Conservation (phyloP, 1,140 invertebrate genomes). For the Pseudoatta argentina region DNA sequence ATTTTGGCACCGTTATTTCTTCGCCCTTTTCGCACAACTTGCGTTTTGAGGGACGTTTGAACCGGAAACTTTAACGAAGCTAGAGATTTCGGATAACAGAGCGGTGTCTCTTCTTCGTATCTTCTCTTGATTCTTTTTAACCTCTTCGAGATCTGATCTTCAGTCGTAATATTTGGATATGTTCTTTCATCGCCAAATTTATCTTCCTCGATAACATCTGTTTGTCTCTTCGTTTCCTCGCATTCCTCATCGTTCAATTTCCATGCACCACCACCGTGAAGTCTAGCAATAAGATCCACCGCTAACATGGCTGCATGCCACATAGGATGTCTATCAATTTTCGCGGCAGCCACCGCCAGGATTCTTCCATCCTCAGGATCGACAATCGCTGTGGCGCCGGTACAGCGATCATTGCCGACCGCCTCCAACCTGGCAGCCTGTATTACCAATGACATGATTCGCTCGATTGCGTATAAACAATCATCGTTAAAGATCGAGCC, state of each 20-base stretch:
- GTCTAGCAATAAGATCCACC: conserved; percentile 93
- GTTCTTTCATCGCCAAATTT: neutral
- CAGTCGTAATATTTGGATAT: neutral
- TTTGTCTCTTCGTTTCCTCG: neutral
- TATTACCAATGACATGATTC: conserved; percentile 89
- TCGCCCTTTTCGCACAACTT: conserved; percentile 20
- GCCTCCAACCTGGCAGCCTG: conserved; percentile 85
- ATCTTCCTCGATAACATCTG: neutral
- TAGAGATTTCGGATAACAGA: conserved; percentile 79
- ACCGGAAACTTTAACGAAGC: conserved; percentile 70
- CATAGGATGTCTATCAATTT: conserved; percentile 89
- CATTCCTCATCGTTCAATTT: conserved; percentile 52
- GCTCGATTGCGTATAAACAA: conserved; percentile 88
- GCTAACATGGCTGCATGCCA: conserved; percentile 95
- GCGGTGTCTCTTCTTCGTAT: conserved; percentile 72
- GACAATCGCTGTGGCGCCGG: conserved; percentile 89
- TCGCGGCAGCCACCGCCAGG: conserved; percentile 89
- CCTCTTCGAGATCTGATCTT: neutral
- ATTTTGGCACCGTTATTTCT: conserved; percentile 39
- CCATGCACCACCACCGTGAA: conserved; percentile 94
- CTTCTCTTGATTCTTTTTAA: conserved; percentile 75
- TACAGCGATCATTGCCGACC: conserved; percentile 76
- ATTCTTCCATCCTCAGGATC: conserved; percentile 89
- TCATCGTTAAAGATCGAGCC: conserved; percentile 88
- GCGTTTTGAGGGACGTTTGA: conserved; percentile 12